Base-by-base conservation (phyloP, 2,888 invertebrate genomes). In the Platynereis dumerilii region DNA sequence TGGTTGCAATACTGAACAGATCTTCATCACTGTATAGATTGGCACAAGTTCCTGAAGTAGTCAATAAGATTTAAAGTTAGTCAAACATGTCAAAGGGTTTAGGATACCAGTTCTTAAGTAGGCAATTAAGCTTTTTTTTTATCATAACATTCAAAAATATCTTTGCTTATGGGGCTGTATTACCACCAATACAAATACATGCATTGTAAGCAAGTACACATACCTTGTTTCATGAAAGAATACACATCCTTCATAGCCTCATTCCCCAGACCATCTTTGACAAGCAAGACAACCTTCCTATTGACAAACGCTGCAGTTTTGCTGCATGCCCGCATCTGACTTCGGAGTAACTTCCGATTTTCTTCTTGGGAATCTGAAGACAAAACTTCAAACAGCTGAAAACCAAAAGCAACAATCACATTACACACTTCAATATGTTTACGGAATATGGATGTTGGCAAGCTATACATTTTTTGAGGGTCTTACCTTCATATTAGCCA, bases 401-500 rank as follows among this genome's bases (percentile, higher is more conserved):
- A 28, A 12, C 15, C 15, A 10, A 28, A 57, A 15, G 54, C 24
- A 15, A 22, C 54, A 54, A 53, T 22, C n/a, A 15, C 24, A 24
- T 48, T 22, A 48, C 10, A 7, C 48, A 15, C n/a, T n/a, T n/a
- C n/a, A n/a, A n/a, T n/a, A n/a, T n/a, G n/a, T n/a, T n/a, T n/a
- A n/a, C n/a, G n/a, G n/a, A n/a, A n/a, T n/a, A n/a, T n/a, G n/a
- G n/a, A n/a, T n/a, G n/a, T n/a, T n/a, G n/a, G n/a, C n/a, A n/a
- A n/a, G n/a, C n/a, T n/a, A n/a, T n/a, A n/a, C n/a, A n/a, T n/a
- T n/a, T n/a, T n/a, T n/a, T n/a, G n/a, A n/a, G n/a, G n/a, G n/a
- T n/a, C n/a, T 12, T 70, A 82, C 81, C 77, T 83, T 80, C 67
- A 78, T 77, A 60, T 79, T 77, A 27, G 80, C 76, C n/a, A 82